A percentile compares a stretch with the other conserved stretches of the same genome.
Conservation (phyloP, 2,797 vertebrate genomes). For the Nannoperca australis region DNA sequence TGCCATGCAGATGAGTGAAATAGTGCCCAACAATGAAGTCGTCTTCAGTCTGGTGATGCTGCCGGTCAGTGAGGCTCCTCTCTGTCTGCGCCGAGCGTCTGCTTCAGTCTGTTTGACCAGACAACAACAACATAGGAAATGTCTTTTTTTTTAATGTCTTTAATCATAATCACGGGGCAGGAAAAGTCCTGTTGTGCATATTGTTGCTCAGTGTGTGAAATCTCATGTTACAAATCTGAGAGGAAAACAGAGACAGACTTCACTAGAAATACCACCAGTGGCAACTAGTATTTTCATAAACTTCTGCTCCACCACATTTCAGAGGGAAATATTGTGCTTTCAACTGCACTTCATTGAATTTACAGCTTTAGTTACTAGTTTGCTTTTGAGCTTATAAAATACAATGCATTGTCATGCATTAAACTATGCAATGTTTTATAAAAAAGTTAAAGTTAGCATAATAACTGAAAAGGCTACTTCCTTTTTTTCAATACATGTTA, state of each 20-base stretch:
- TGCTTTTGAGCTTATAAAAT: neutral
- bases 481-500: neutral
- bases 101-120: conserved; percentile 52
- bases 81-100: conserved; percentile 52
- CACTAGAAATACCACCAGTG: neutral
- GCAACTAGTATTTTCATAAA: too few species aligned
- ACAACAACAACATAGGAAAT: conserved; percentile 60
- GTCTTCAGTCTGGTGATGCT: conserved; percentile 23
- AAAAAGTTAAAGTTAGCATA: neutral
- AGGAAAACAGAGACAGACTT: neutral
- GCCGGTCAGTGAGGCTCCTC: conserved; percentile 46
- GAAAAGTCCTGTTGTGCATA: neutral
- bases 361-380: neutral
- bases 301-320: too few species aligned
- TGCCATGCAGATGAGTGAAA: conserved; percentile 4
- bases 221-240: neutral
- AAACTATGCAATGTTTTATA: neutral
- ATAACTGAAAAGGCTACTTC: too few species aligned
- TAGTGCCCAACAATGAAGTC: conserved; percentile 18
- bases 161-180: conserved; percentile 52
- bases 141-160: conserved; percentile 15
- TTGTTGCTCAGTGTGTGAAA: neutral
- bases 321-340: neutral
- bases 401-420: neutral
- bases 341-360: neutral